Evolutionary conservation across 2,888 invertebrate genomes (phyloP).

Genomic region (Anaspis maculata): DNA sequence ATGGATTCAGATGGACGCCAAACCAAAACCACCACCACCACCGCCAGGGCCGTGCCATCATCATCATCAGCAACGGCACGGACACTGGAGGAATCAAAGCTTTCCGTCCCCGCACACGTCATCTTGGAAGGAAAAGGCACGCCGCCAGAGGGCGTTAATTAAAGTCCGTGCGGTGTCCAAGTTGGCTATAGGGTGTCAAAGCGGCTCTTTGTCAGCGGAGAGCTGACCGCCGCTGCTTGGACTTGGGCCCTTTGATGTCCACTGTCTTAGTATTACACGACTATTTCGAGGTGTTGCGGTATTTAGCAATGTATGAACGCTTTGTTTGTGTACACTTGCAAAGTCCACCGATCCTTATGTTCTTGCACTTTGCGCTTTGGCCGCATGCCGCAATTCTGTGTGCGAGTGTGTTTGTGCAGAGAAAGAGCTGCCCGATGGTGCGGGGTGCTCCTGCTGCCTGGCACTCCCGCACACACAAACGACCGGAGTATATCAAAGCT

Average conservation of each 20-base stretch:
- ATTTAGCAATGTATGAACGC: constrained; percentile 39
- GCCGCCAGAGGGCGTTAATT: constrained; percentile 40
- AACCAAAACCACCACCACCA: too few species aligned
- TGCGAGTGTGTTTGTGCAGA: too few species aligned
- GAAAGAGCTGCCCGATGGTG: too few species aligned
- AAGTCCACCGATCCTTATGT: constrained; percentile 16
- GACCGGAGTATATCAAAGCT: constrained; percentile 13
- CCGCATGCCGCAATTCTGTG: too few species aligned
- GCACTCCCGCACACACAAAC: constrained; percentile 5
- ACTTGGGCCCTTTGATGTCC: constrained; percentile 38
- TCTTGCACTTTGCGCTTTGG: constrained; percentile 17
- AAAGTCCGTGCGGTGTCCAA: constrained; percentile 35
- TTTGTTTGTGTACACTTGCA: constrained; percentile 23
- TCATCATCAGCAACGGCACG: too few species aligned
- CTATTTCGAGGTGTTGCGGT: constrained; percentile 43
- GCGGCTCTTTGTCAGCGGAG: constrained; percentile 37
- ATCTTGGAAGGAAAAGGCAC: constrained; percentile 34
- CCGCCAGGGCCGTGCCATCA: too few species aligned
- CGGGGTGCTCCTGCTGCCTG: too few species aligned
- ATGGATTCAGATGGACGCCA: too few species aligned
- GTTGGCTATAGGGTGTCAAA: constrained; percentile 41
- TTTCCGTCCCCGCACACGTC: too few species aligned
- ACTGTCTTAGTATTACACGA: constrained; percentile 41
- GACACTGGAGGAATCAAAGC: too few species aligned
- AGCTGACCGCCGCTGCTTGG: constrained; percentile 39